These are phyloP conservation scores for Dendrolimus punctatus DNA, from an alignment of 1,140 invertebrate species.

Conservation along the genomic window DNA sequence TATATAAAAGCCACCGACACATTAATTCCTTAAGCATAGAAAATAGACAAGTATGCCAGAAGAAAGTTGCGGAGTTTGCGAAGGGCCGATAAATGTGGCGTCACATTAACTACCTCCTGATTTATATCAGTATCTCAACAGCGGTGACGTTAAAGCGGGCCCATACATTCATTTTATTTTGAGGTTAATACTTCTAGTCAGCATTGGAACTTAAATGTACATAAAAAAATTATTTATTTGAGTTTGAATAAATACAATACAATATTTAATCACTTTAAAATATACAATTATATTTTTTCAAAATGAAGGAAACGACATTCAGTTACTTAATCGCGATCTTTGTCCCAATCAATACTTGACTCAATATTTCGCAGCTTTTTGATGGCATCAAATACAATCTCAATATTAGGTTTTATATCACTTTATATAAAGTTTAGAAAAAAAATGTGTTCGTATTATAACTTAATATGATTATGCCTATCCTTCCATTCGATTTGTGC, in stretches of 20 bases:
- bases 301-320: too few species aligned
- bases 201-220: slow-evolving; percentile 52
- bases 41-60: slow-evolving; percentile 60
- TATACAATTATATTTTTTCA: background rate
- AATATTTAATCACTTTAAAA: background rate
- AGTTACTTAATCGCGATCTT: slow-evolving; percentile 3
- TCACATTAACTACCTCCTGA: slow-evolving; percentile 67
- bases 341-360: slow-evolving; percentile 48
- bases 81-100: slow-evolving; percentile 28
- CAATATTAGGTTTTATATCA: slow-evolving; percentile 62
- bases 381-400: slow-evolving; percentile 57
- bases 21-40: slow-evolving; percentile 70
- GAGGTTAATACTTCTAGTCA: slow-evolving; percentile 59
- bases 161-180: slow-evolving; percentile 32
- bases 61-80: slow-evolving; percentile 63
- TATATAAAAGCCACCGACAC: slow-evolving; percentile 70
- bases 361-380: slow-evolving; percentile 63
- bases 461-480: slow-evolving; percentile 28
- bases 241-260: background rate
- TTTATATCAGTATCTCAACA: slow-evolving; percentile 55
- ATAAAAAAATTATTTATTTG: background rate
- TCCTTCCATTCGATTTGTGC: slow-evolving; percentile 49
- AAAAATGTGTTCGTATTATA: slow-evolving; percentile 65
- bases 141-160: slow-evolving; percentile 36
- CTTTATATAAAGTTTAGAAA: slow-evolving; percentile 49